Evolutionary conservation across 2,113 vertebrate genomes (phyloP), one percentile per base, ranked within the genome.

Genomic region (Numida meleagris): DNA sequence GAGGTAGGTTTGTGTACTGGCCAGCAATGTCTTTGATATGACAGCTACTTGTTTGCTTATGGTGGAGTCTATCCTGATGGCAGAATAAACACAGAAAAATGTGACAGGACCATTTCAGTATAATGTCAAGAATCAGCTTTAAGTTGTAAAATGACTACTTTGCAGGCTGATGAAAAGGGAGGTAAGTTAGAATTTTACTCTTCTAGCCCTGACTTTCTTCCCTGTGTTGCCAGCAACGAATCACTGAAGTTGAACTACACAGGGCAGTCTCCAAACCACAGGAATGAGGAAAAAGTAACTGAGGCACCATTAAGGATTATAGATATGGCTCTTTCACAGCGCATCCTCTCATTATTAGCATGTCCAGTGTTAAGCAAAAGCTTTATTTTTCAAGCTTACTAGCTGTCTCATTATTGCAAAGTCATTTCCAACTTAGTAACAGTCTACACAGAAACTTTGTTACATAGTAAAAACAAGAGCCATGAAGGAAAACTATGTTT

Each of bases 61-160:
- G 33, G 13, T 43, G 68, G 8, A 0, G 0, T 10, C 33, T n/a
- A 9, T 38, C 50, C n/a, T 12, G n/a, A 18, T 17, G 12, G 42
- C 16, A 67, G 51, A 67, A 42, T 25, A 63, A 57, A n/a, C 24
- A 29, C 50, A 70, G 55, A 25, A 70, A 20, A 31, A 42, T 23
- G 9, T 10, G 66, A 61, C 23, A 34, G 33, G 18, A 12, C 19
- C 29, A 2, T 58, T 85, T 67, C 82, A 71, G 48, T 2, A 76
- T 33, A 55, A 45, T 13, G 21, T 16, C 38, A 50, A 33, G 25
- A 27, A 72, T 55, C 38, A 59, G 46, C 33, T 76, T 18, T 67
- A 20, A 34, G 42, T 14, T 13, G 48, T 57, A 79, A 20, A 21
- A 4, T 16, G 29, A 33, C 34, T 27, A 61, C 34, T 82, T 36